Conservation (phyloP, 2,888 invertebrate genomes). For the Uropetala carovei region DNA sequence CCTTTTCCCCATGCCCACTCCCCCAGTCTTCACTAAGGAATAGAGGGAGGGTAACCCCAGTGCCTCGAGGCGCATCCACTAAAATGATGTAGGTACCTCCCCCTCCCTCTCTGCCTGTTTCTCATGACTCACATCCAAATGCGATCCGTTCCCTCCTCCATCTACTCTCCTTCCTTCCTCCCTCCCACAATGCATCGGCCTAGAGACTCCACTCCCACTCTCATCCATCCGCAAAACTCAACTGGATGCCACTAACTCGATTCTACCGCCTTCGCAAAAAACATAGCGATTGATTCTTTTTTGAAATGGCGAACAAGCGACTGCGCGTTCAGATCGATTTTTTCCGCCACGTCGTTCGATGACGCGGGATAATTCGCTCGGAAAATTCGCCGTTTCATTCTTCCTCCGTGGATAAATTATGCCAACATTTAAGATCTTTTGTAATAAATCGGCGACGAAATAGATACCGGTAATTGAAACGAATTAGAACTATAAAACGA, state of each 20-base stretch:
- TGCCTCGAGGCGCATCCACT: neutral
- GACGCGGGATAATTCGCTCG: too few relatives aligned
- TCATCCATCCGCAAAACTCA: neutral
- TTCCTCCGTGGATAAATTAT: too few relatives aligned
- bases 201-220: too few relatives aligned
- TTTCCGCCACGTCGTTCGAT: neutral
- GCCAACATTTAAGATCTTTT: too few relatives aligned
- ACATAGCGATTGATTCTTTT: neutral
- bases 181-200: too few relatives aligned
- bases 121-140: conserved; percentile 19
- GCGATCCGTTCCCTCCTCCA: neutral
- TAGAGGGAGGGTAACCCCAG: neutral
- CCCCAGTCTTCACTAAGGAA: neutral
- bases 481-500: too few relatives aligned
- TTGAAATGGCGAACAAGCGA: neutral
- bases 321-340: neutral
- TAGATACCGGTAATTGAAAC: too few relatives aligned
- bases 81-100: neutral
- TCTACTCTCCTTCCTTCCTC: neutral
- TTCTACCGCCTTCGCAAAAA: neutral
- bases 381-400: too few relatives aligned
- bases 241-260: neutral
- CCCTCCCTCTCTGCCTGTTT: neutral
- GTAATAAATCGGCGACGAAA: too few relatives aligned
- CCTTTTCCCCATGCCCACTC: neutral